Evolutionary conservation across 2,113 vertebrate genomes (phyloP), one percentile per base, ranked within the genome.

Genomic region (Hirundichthys speculiger): DNA sequence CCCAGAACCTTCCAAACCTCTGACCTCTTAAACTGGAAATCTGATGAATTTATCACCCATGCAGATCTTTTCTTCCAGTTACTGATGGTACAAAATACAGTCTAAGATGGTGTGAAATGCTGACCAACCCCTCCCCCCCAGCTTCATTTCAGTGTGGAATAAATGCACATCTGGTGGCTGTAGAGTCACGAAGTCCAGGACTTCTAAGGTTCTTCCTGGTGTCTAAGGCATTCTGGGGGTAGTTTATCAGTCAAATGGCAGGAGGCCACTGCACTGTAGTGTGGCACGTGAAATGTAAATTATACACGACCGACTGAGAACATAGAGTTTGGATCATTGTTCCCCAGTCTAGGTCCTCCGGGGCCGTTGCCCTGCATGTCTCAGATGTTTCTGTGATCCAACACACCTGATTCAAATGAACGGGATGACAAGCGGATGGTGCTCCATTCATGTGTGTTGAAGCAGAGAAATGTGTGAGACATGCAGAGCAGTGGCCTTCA

Each of bases 161-260:
- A 84, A 90, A 91, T 84, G 84, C 84, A 88, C 83, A 59, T 86
- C 74, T 84, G 80, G 84, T 85, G 74, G 69, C 73, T 86, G 67
- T 80, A 83, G 63, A 74, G 64, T 53, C 69, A 46, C 67, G 73
- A 76, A 53, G 71, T 55, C 65, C 76, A 73, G 77, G 77, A 79
- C 25, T 72, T 67, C 57, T 34, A 52, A 61, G 53, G 58, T 68
- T 55, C 58, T 4, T 73, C 65, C 79, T 69, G 84, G 85, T 41
- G 13, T 83, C 84, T 73, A 91, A 91, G 87, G 88, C 88, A 85
- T 89, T 79, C 66, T 77, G 67, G 78, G 83, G 75, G 73, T 49
- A 72, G 62, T 67, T 80, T 24, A 79, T 84, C 81, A 87, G 82
- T 83, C 82, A 60, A 76, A 65, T 57, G 56, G 67, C 71, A 62